Conservation (phyloP, 2,797 vertebrate species). For the Amblyraja radiata region DNA sequence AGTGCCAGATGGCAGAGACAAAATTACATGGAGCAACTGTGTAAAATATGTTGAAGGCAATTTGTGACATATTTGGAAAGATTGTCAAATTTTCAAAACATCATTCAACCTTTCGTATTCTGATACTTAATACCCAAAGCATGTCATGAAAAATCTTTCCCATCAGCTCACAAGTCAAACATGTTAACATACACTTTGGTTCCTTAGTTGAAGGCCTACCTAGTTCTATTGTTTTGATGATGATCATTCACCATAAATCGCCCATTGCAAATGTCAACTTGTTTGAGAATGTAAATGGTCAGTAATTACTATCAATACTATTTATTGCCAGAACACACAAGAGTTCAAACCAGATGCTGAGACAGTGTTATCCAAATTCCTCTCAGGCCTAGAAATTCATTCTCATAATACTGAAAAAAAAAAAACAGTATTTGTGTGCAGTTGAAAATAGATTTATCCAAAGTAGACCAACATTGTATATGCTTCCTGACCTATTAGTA, state of each 20-base stretch:
- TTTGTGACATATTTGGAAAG: background rate
- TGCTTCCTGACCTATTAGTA: no score
- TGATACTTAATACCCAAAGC: background rate
- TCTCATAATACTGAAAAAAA: no score
- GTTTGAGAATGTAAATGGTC: background rate
- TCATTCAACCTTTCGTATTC: background rate
- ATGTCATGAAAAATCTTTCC: background rate
- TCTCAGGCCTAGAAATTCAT: no score
- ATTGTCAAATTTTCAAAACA: constrained; percentile 6
- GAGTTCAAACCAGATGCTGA: background rate
- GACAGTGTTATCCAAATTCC: background rate
- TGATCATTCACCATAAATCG: background rate
- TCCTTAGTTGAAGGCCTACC: background rate
- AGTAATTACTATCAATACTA: background rate
- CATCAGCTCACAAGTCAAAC: background rate
- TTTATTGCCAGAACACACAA: background rate
- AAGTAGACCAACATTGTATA: no score
- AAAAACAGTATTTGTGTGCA: no score
- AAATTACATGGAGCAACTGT: background rate
- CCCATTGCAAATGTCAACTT: background rate
- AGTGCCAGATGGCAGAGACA: constrained; percentile 8
- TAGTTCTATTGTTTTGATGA: background rate
- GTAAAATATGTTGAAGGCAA: no score
- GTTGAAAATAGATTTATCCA: no score
- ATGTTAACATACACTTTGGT: background rate